Evolutionary conservation across 2,113 vertebrate species (phyloP), one percentile per base, ranked within the genome.

Genomic region (Caranx melampygus): DNA sequence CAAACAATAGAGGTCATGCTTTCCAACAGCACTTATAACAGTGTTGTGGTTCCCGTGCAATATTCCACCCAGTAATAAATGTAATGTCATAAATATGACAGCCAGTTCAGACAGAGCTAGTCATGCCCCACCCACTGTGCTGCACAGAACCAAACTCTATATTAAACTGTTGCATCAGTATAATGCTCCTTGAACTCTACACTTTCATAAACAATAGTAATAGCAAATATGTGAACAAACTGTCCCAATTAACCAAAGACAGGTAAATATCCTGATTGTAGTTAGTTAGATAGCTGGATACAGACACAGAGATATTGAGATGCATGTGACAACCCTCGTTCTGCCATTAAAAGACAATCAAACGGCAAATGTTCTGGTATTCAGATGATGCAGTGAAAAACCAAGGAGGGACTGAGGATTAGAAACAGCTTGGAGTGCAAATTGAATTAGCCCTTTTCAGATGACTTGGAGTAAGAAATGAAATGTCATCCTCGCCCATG

Each of bases 381-480:
- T 84, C 66, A 87, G 81, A 80, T 58, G 63, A 72, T 31, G 72
- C 67, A 86, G 74, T 72, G 75, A 89, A 74, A 85, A 69, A 89
- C 55, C 52, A 75, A 86, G 87, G 70, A 55, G 52, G 54, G 67
- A 78, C 79, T 71, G 84, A 82, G 87, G 85, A 94, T 93, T 90
- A 88, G 83, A 89, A 91, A 88, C 86, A 92, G 88, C 87, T 90
- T 87, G 81, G 83, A 87, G 91, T 89, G 86, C 88, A 93, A 93
- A 94, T 94, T 93, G 83, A 93, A 94, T 95, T 93, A 95, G 89
- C 82, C 85, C 81, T 87, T 87, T 87, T 47, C 82, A 92, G 89
- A 93, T 91, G 92, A 91, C 87, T 92, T 64, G 67, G 66, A 76
- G 75, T 88, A 87, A 93, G 92, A 91, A 94, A 93, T 93, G 89